Base-by-base conservation (phyloP, 2,888 invertebrate species). In the Epicampocera succincta region DNA sequence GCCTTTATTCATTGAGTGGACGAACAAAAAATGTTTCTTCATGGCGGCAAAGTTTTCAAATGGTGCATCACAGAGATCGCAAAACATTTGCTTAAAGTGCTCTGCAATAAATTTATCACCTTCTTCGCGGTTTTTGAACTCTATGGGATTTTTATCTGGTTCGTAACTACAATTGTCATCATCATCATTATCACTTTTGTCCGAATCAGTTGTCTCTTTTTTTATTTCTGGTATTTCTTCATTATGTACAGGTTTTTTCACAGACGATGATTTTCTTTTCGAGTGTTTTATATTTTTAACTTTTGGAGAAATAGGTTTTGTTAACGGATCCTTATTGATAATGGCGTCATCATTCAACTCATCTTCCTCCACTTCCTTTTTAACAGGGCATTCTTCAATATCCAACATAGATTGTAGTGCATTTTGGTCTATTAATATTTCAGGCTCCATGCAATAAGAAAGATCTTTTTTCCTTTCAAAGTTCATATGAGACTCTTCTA, bases 41-140 rank as follows among this genome's bases (percentile, higher is more conserved):
- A 89, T 86, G 40, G 86, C 86, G 0, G 80, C 84, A 38, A 89
- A 89, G 17, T 88, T 87, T 48, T 85, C 84, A 15, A 89, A 87
- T 13, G 87, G 63, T 3, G 86, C 72, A 63, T 85, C 85, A 44
- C 89, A 89, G 5, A 86, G 78, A 9, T 86, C 85, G 25, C 89
- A 89, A 25, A 85, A 84, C 15, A 89, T 87, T 44, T 52, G 52
- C 8, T 86, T 86, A 58, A 88, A 88, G 48, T 88, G 87, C 52
- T 87, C 81, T 15, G 85, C 81, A 11, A 89, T 87, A 42, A 88
- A 86, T 48, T 85, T 84, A 76, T 89, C 89, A 69, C 85, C 86
- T 19, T 87, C 85, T 21, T 80, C 81, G 52, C 87, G 88, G 38
- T 85, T 86, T 87, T 85, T 29, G 87, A 86, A 11, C 86, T 88